Base-by-base conservation (phyloP, 2,888 invertebrate genomes). In the Buathra laborator region DNA sequence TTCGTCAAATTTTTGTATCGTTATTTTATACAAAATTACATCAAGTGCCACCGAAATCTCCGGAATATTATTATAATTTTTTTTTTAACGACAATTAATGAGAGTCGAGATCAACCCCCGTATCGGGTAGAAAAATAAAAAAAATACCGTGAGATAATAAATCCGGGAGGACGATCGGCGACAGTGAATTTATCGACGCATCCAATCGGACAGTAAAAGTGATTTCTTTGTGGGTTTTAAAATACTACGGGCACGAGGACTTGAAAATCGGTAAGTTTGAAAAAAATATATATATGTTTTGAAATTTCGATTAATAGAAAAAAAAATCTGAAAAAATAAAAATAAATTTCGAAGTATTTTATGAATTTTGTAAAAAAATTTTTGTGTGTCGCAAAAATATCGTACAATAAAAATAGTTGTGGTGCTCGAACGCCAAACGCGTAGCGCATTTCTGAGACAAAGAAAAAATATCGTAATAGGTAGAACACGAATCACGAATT, bases 181-280 rank as follows among this genome's bases (percentile, higher is more conserved):
- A 37, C 16, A 84, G 84, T 84, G 84, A n/a, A 66, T 74, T 75
- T 70, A 75, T 75, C 74, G 24, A 46, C 68, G 76, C n/a, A 24
- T 24, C 64, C 59, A 3, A 29, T 12, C 29, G 74, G 81, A 85
- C 84, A 66, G 71, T 80, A 59, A 44, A 76, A 85, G 85, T 85
- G 85, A 82, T 79, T 84, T 80, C 66, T 83, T 72, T 81, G 81
- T 66, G 76, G 19, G 48, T 66, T 72, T 66, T 72, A 37, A 71
- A 56, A 53, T 37, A 53, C 37, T 53, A 66, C 83, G 62, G 53
- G 43, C 78, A 75, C 75, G 64, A 53, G 51, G 81, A 79, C 78
- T 59, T 82, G 70, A 79, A 46, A 48, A 43, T 79, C 66, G 85
- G 85, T 82, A 85, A 85, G 85, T 85, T 51, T n/a, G 37, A 37